Evolutionary conservation across 2,888 invertebrate genomes (phyloP), one percentile per base, ranked within the genome.

Genomic region (Drosophila formosana): DNA sequence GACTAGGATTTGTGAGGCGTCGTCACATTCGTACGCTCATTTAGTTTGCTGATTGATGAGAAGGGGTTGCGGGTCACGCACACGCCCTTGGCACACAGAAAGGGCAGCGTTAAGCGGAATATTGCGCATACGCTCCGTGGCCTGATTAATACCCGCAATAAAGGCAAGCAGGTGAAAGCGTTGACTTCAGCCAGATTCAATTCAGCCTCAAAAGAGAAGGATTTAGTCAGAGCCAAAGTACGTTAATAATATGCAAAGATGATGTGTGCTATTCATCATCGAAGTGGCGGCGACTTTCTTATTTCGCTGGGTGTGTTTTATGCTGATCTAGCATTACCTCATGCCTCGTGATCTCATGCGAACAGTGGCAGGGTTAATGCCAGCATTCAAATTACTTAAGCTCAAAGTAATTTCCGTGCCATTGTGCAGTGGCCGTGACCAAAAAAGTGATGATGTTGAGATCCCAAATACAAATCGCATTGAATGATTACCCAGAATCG

Each of bases 11-110:
- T 82, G 82, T 70, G 60, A 72, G 88, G 61, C 64, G 66, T 70
- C 63, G 62, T 58, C 70, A 74, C 71, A 70, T 74, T 78, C 49
- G 63, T 62, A 49, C 58, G 82, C 65, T 69, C 62, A 70, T 70
- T 86, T 82, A 82, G 76, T 66, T 71, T 26, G 67, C 65, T 88
- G 79, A 81, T 71, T 84, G 75, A 84, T 84, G 88, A 23, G 47
- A 37, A 23, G 32, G 53, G 57, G 41, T 32, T 58, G 47, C 18
- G 37, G 25, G 30, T 43, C 51, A 66, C 56, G 45, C 43, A 50
- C 50, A 66, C 56, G 28, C 39, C 55, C 53, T 28, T 49, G 28
- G 37, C 65, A 83, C 62, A 77, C 60, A 46, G 4, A 37, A n/a
- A 37, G 11, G n/a, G 4, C 4, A 11, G 11, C 3, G 56, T 13